A percentile compares a stretch with the other conserved stretches of the same genome.
Evolutionary conservation across 2,888 invertebrate genomes (phyloP).

Genomic region (Abrostola tripartita): DNA sequence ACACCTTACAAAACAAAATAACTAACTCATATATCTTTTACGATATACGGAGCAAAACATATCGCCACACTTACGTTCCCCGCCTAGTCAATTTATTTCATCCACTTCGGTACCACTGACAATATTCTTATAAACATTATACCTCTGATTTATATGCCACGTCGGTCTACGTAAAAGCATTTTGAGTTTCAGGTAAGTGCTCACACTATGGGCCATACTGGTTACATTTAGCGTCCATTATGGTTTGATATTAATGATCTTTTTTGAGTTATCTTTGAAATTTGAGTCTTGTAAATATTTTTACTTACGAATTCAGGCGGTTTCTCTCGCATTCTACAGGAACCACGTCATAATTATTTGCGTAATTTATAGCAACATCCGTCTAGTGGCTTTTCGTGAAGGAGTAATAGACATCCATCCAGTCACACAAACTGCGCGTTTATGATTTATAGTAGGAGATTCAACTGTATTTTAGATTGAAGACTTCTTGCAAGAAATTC

Average conservation of each 20-base stretch:
- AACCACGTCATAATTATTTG: no score
- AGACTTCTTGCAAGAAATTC: no score
- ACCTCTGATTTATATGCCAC: constrained; percentile 39
- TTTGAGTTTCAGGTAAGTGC: constrained; percentile 39
- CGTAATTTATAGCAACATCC: no score
- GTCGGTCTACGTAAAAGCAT: constrained; percentile 40
- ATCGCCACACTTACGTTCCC: constrained; percentile 23
- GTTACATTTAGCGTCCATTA: neutral
- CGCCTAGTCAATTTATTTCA: constrained; percentile 41
- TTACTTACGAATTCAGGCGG: no score
- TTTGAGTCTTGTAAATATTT: no score
- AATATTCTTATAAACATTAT: constrained; percentile 18
- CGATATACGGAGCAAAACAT: constrained; percentile 25
- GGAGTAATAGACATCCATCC: no score
- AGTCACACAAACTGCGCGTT: no score
- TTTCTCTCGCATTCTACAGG: no score
- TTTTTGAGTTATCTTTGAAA: no score
- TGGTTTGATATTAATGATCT: constrained; percentile 11
- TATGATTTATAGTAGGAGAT: no score
- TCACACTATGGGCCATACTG: neutral
- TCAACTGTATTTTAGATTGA: no score
- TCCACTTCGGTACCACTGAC: constrained; percentile 40
- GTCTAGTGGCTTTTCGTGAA: no score
- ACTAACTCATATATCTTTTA: constrained; percentile 7
- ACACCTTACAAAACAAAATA: neutral